Conservation (phyloP, 2,888 invertebrate genomes). For the Linnaemya vulpina region DNA sequence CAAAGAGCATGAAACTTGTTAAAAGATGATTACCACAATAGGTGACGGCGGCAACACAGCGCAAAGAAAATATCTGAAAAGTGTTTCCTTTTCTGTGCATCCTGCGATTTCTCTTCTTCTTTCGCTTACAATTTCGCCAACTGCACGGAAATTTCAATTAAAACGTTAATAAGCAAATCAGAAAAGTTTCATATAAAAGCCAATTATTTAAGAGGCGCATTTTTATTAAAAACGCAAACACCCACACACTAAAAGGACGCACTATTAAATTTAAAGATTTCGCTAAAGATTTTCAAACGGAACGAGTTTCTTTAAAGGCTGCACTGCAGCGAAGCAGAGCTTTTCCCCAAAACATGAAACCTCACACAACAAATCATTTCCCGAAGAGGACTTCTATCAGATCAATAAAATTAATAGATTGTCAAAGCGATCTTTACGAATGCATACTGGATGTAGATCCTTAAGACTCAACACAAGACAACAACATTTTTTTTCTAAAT, state of each 20-base stretch:
- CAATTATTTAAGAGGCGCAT: conserved; percentile 34
- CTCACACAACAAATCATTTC: too few species aligned
- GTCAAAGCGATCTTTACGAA: too few species aligned
- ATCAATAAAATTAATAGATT: too few species aligned
- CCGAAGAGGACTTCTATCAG: too few species aligned
- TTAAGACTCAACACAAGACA: too few species aligned
- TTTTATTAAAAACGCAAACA: background rate
- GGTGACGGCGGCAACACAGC: conserved; percentile 65
- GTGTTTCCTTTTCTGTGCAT: conserved; percentile 47
- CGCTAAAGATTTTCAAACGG: background rate
- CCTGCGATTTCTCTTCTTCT: conserved; percentile 1
- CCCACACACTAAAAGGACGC: background rate
- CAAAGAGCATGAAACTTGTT: conserved; percentile 78
- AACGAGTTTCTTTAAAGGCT: background rate
- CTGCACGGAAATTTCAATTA: conserved; percentile 68
- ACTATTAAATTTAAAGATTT: background rate
- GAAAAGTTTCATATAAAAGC: conserved; percentile 48
- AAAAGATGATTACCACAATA: conserved; percentile 82
- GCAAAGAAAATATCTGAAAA: conserved; percentile 56
- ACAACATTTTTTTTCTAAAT: too few species aligned
- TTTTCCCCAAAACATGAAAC: too few species aligned
- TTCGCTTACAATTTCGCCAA: conserved; percentile 45
- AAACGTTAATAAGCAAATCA: conserved; percentile 61
- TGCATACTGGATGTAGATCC: too few species aligned
- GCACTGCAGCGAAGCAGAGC: too few species aligned